Percentiles rank a stretch among this genome's conserved stretches.
phyloP scores from a whole-genome alignment of 2,797 vertebrate genomes.

The Alosa sapidissima region DNA sequence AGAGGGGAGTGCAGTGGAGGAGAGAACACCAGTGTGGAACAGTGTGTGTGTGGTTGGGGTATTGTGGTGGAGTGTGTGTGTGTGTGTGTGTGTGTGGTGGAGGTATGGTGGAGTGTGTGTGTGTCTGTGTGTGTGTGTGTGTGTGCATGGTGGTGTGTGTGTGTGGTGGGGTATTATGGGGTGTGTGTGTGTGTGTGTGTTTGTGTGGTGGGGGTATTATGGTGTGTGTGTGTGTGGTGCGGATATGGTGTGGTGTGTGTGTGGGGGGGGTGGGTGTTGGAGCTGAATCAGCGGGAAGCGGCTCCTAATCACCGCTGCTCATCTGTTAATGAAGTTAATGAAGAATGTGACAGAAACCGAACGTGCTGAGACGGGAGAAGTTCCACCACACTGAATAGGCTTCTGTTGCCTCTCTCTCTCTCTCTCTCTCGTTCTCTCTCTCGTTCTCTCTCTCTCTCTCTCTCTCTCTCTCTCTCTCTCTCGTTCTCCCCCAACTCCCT shows the following conservation, averaged over 20 bases:
- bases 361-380: conserved; percentile 84
- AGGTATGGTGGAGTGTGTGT: conserved; percentile 22
- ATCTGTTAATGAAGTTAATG: conserved; percentile 89
- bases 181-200: conserved; percentile 20
- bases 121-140: conserved; percentile 19
- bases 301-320: conserved; percentile 81
- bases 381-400: conserved; percentile 81
- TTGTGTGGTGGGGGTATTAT: conserved; percentile 51
- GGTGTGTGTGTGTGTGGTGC: neutral
- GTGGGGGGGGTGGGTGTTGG: conserved; percentile 55
- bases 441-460: conserved; percentile 51
- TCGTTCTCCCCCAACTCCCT: conserved; percentile 35
- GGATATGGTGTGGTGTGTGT: conserved; percentile 24
- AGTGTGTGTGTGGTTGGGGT: conserved; percentile 33
- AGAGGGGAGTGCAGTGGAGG: neutral
- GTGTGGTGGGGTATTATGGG: neutral
- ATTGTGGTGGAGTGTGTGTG: conserved; percentile 20
- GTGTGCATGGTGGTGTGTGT: conserved; percentile 47
- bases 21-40: conserved; percentile 53
- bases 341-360: conserved; percentile 82
- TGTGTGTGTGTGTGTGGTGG: neutral
- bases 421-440: conserved; percentile 42
- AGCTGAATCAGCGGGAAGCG: conserved; percentile 83
- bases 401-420: conserved; percentile 63
- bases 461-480: conserved; percentile 54